Base-by-base conservation (phyloP, 2,113 vertebrate genomes). In the Gallinago paraguaiae region DNA sequence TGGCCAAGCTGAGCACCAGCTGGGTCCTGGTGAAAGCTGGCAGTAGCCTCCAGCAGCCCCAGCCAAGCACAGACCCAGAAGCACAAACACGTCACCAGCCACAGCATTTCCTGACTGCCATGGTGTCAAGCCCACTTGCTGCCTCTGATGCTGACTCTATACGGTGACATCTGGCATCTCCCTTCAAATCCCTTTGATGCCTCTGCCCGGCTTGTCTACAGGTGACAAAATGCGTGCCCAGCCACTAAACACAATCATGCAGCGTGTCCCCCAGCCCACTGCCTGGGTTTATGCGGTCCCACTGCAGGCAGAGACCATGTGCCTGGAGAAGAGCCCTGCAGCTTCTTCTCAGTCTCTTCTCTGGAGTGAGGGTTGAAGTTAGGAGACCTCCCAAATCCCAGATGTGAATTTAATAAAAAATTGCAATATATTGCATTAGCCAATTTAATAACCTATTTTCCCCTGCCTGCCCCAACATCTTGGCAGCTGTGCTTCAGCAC, bases 21-120 rank as follows among this genome's bases (percentile, higher is more conserved):
- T 83, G 90, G 84, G 78, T 89, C 20, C 67, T 65, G 56, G 92
- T 53, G 91, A 96, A 95, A 95, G 97, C 35, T 27, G 61, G n/a
- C 8, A 7, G 65, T 46, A 82, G 65, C 83, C 82, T 90, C 56
- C 71, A 67, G 63, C 87, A 75, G 90, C 69, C 70, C 43, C 71
- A 63, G 45, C 78, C 1, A 35, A 59, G 67, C 89, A 45, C 17
- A 9, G 69, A 96, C 86, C 82, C 95, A 92, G 80, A 54, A 88
- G 65, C 28, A 93, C 84, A 95, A 96, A 97, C 84, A 82, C 46
- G 43, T 95, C 95, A 95, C 70, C n/a, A 54, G 33, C 67, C 1
- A 13, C 93, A 86, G 82, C 71, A 75, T 94, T 96, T 97, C 95
- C 64, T 61, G 79, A 41, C 75, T 13, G 51, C 45, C 51, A 19